Evolutionary conservation across 2,888 invertebrate genomes (phyloP), one percentile per base, ranked within the genome.

Genomic region (Pterostichus madidus): DNA sequence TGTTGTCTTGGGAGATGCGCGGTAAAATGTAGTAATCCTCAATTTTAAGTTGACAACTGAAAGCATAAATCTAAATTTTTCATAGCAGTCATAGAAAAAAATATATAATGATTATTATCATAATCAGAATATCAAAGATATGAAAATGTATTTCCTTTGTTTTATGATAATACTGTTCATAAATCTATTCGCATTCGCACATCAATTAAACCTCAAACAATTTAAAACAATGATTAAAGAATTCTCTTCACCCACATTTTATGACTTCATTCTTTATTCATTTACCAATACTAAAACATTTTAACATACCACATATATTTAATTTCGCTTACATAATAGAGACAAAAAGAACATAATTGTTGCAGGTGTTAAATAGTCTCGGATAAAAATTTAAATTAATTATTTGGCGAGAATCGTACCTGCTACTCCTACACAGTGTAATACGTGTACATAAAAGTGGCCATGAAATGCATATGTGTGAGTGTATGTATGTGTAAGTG

Each of bases 371-470:
- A 44, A 71, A 15, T 44, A 44, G 15, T 24, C 17, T 44, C 15
- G 15, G 39, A 44, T 76, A 35, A 56, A 76, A 76, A 76, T 56
- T 53, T 39, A 76, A 76, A 76, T 76, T 13, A 76, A 76, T 68
- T 44, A 68, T 76, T 52, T 75, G 53, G 75, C 75, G 31, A 52
- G 52, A 10, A 53, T 75, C 35, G 73, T 49, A 32, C 32, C 35
- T 15, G 68, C 6, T 39, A 46, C 44, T 39, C 59, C 56, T 15
- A 77, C 59, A 59, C 44, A 35, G 11, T n/a, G n/a, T 35, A 5
- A 13, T 17, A 77, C 10, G 32, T 64, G 39, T 71, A 44, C 13
- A 24, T 24, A 24, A 24, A 24, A 24, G 17, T 71, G 52, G 13
- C 64, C 64, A 15, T 68, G 64, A 68, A 68, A 35, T 68, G 64